phyloP scores from a whole-genome alignment of 2,888 invertebrate species.

The Lumbricus terrestris region DNA sequence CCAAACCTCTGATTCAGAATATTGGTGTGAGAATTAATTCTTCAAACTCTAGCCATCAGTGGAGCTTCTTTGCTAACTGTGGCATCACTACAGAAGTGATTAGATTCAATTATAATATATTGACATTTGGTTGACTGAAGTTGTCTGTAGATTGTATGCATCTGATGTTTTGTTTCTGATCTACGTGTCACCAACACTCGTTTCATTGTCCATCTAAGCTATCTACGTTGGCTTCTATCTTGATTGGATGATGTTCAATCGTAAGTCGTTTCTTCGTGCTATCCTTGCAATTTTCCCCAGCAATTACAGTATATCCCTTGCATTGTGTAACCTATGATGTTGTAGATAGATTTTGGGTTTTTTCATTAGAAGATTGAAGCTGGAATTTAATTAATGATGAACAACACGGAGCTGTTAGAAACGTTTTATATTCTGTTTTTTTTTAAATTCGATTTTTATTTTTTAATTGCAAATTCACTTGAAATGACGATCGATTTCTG shows the following conservation, averaged over 20 bases:
- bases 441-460: background rate
- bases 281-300: background rate
- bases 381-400: background rate
- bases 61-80: background rate
- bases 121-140: background rate
- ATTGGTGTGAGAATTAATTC: background rate
- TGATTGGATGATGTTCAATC: background rate
- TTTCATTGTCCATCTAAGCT: background rate
- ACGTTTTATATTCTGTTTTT: background rate
- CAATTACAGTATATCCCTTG: background rate
- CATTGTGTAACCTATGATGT: no score
- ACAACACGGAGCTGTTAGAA: background rate
- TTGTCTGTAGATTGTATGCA: background rate
- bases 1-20: background rate
- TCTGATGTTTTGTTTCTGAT: background rate
- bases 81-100: background rate
- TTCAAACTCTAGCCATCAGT: background rate
- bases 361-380: no score
- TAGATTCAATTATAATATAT: background rate
- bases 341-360: background rate
- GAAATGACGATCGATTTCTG: no score
- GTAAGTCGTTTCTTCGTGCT: background rate
- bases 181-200: background rate
- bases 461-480: no score
- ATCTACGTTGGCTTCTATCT: background rate